phyloP scores from a whole-genome alignment of 2,113 vertebrate genomes.

The Sylvilagus bachmani region DNA sequence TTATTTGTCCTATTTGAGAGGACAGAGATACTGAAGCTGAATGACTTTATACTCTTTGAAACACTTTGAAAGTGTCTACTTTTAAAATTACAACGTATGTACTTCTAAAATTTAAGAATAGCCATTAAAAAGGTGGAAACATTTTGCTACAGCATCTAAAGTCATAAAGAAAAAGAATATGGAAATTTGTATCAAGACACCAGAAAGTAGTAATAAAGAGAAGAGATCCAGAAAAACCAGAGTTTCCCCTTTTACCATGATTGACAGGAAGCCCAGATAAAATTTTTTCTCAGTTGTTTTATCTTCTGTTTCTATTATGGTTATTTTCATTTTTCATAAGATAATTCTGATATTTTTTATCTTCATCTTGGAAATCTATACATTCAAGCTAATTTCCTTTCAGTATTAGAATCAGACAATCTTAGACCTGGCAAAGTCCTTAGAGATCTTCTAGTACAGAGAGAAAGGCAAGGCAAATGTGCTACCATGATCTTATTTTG shows the following conservation, averaged over 20 bases:
- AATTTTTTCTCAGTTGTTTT: background rate
- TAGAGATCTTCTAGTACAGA: background rate
- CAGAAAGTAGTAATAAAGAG: background rate
- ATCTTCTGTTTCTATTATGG: background rate
- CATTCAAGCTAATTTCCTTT: slow-evolving; percentile 12
- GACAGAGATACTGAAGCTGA: background rate
- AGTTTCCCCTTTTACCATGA: background rate
- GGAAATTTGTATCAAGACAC: background rate
- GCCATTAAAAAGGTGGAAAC: background rate
- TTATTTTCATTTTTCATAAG: background rate
- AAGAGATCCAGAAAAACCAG: background rate
- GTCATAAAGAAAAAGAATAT: background rate
- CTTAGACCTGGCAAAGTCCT: background rate
- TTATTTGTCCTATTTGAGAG: background rate
- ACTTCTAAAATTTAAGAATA: slow-evolving; percentile 8
- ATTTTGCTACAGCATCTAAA: background rate
- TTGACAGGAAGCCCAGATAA: background rate
- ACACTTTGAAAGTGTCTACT: background rate
- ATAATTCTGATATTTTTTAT: background rate
- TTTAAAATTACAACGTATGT: background rate
- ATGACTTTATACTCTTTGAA: background rate
- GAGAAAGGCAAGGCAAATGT: background rate
- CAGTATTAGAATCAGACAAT: background rate
- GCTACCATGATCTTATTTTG: background rate
- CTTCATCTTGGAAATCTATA: background rate